Evolutionary conservation across 2,113 vertebrate genomes (phyloP).

Genomic region (Nansenia antarctica): DNA sequence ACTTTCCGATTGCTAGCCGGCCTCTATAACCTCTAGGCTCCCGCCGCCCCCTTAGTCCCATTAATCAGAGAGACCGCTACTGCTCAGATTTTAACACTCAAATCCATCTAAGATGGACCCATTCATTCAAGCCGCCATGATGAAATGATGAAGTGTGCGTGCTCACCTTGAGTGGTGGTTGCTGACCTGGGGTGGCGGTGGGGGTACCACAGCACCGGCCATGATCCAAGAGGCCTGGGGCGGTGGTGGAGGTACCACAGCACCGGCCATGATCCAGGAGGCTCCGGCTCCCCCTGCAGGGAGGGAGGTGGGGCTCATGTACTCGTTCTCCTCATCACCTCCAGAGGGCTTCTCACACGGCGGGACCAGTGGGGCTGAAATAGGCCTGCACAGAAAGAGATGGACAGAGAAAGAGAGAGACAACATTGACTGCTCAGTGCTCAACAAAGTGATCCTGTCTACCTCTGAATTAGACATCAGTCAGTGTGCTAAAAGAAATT

Average conservation of each 20-base stretch:
- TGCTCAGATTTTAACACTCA: background rate
- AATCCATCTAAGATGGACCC: background rate
- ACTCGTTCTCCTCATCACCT: slow-evolving; percentile 88
- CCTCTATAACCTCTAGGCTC: too few relatives aligned
- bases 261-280: slow-evolving; percentile 54
- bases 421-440: background rate
- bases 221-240: slow-evolving; percentile 67
- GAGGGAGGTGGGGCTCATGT: slow-evolving; percentile 95
- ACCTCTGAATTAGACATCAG: background rate
- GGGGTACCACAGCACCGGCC: slow-evolving; percentile 64
- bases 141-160: background rate
- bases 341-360: slow-evolving; percentile 74
- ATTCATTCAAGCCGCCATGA: background rate
- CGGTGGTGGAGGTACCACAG: slow-evolving; percentile 72
- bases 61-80: background rate
- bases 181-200: slow-evolving; percentile 69
- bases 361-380: slow-evolving; percentile 74
- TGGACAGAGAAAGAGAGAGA: background rate
- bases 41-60: too few relatives aligned
- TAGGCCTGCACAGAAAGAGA: slow-evolving; percentile 79
- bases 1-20: too few relatives aligned
- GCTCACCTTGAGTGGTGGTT: slow-evolving; percentile 60
- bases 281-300: slow-evolving; percentile 76
- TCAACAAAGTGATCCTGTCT: background rate
- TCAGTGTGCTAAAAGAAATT: background rate